phyloP scores from a whole-genome alignment of 2,113 vertebrate genomes.

The Solea senegalensis region DNA sequence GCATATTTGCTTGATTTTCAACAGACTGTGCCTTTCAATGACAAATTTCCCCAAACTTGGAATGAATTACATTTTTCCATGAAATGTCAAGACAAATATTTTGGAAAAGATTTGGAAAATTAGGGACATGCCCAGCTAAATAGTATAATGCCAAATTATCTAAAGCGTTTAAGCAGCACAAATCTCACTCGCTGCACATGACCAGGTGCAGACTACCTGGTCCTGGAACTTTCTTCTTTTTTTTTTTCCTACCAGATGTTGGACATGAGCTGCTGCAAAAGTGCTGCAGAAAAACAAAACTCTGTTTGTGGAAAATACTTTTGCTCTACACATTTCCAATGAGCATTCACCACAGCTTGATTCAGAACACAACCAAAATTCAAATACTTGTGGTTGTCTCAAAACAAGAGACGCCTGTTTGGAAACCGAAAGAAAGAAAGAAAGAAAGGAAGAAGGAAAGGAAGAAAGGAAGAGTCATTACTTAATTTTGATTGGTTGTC shows the following conservation, averaged over 20 bases:
- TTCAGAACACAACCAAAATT: slow-evolving; percentile 16
- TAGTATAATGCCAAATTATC: no score
- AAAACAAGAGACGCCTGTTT: slow-evolving; percentile 10
- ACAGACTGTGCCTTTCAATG: neutral
- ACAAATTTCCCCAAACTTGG: neutral
- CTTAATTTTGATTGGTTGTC: no score
- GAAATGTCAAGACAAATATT: neutral
- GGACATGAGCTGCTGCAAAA: neutral
- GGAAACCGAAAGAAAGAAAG: slow-evolving; percentile 2
- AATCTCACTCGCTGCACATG: no score
- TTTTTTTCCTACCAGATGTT: neutral
- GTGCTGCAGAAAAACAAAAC: neutral
- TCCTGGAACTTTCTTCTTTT: neutral
- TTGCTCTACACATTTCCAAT: neutral
- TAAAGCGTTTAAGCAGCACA: no score
- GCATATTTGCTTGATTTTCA: neutral
- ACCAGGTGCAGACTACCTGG: neutral
- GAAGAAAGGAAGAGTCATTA: no score
- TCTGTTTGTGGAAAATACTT: slow-evolving; percentile 2
- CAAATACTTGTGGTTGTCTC: slow-evolving; percentile 42
- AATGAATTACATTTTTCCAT: neutral
- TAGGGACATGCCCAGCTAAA: no score
- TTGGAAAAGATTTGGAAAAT: neutral
- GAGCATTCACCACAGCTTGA: slow-evolving; percentile 2
- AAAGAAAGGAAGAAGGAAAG: no score